Base-by-base conservation (phyloP, 2,888 invertebrate genomes). In the Stenotaenia linearis region DNA sequence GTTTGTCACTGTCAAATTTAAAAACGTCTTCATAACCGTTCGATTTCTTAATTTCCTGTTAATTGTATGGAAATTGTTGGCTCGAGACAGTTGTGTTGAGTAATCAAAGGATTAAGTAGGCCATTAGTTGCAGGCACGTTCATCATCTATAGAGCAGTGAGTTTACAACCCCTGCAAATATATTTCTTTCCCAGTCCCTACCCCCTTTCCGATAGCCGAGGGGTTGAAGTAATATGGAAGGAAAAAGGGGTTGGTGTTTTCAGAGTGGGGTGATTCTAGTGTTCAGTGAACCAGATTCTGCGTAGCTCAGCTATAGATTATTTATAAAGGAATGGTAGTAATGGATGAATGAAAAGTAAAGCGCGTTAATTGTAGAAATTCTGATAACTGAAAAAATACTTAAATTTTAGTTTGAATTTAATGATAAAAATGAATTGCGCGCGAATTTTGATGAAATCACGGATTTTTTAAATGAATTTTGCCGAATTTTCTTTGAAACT, bases 81-180 rank as follows among this genome's bases (percentile, higher is more conserved):
- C 9, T 37, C 15, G 12, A 56, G 18, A 1, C 7, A 56, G 21
- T 56, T 56, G 2, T 56, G 18, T 56, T 18, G 25, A 25, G 61
- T 23, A 25, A 61, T 61, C 61, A 61, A 61, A 61, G 61, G 61
- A 23, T 61, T 61, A 25, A 21, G 23, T 23, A 61, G 61, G 3
- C 61, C 61, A 61, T 61, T 61, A 61, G 61, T 61, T 61, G 61
- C 61, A 61, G 61, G 61, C 61, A 61, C 61, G 61, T 61, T 61
- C 61, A 61, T 61, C 61, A 61, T 61, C 25, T 61, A 61, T 61
- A 25, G 61, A 25, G 61, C 61, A 25, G 61, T 61, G 61, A 61
- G 61, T 61, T 61, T 61, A 61, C 61, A 61, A 61, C 61, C 61
- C 61, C 61, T 25, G 25, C 61, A 61, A 61, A 61, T 61, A 61